Percentiles rank a stretch among this genome's conserved stretches.
These are phyloP conservation scores for Phengaris arion DNA, from an alignment of 2,888 invertebrate species.

Conservation along the genomic window DNA sequence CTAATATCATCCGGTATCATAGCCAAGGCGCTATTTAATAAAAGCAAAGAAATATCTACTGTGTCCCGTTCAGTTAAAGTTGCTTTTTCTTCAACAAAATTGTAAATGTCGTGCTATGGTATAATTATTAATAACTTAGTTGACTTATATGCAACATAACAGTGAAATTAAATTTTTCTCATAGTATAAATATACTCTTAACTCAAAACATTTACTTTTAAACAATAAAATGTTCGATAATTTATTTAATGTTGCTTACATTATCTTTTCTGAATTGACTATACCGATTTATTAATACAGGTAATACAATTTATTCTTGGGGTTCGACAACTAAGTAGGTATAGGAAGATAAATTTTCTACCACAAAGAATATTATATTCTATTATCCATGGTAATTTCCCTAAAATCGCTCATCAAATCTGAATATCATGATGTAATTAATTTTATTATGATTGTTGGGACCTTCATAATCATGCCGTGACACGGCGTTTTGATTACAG, in stretches of 20 bases:
- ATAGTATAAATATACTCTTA: not conserved
- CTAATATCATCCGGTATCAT: not conserved
- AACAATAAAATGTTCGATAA: not conserved
- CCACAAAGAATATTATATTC: not conserved
- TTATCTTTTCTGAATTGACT: no score
- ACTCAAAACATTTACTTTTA: not conserved
- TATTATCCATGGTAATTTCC: not conserved
- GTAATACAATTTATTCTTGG: no score
- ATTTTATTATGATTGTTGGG: not conserved
- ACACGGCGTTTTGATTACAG: not conserved
- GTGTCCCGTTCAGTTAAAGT: not conserved
- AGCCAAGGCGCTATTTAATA: not conserved
- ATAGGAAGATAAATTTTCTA: not conserved
- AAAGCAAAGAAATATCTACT: not conserved
- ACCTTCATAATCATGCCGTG: not conserved
- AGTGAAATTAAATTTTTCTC: not conserved
- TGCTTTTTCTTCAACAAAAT: conserved; percentile 3
- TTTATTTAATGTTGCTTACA: no score
- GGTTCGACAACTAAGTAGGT: no score
- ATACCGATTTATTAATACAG: no score
- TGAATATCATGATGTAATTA: conserved; percentile 15
- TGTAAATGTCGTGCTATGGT: not conserved
- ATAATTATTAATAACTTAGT: not conserved
- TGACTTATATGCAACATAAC: not conserved
- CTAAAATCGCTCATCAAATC: not conserved